Evolutionary conservation across 2,888 invertebrate genomes (phyloP).

Genomic region (Lithophane ornitopus): DNA sequence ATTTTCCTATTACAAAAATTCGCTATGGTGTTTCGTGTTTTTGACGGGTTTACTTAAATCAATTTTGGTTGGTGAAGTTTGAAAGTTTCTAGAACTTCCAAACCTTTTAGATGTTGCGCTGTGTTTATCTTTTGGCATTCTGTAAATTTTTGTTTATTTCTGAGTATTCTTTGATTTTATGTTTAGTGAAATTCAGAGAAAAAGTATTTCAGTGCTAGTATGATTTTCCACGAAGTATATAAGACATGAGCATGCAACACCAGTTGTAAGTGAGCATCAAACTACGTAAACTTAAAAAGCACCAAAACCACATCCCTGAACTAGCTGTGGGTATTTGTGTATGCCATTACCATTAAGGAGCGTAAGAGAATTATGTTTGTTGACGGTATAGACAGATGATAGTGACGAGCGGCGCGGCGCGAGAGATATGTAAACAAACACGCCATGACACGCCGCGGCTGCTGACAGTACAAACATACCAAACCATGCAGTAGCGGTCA

Average conservation of each 20-base stretch:
- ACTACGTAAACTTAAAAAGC: constrained; percentile 11
- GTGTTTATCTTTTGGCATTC: constrained; percentile 17
- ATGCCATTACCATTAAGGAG: constrained; percentile 66
- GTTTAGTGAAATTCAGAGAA: neutral
- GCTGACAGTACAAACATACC: constrained; percentile 65
- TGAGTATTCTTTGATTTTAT: neutral
- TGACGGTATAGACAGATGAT: constrained; percentile 79
- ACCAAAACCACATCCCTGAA: constrained; percentile 45
- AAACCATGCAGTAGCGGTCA: constrained; percentile 25
- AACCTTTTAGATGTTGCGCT: constrained; percentile 15
- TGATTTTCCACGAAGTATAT: neutral
- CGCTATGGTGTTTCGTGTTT: constrained; percentile 56
- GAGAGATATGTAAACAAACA: constrained; percentile 77
- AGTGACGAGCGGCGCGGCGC: constrained; percentile 71
- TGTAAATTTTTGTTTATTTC: constrained; percentile 7
- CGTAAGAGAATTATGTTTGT: constrained; percentile 76
- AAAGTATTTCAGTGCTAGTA: neutral
- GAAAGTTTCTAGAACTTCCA: constrained; percentile 4
- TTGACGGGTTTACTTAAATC: constrained; percentile 45
- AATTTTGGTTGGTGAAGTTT: constrained; percentile 33
- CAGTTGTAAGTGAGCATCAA: neutral
- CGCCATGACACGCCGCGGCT: constrained; percentile 73
- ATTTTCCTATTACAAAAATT: constrained; percentile 66
- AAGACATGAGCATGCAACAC: neutral
- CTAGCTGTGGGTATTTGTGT: constrained; percentile 62